A percentile compares a stretch with the other conserved stretches of the same genome.
These are phyloP conservation scores for Aphaenogaster rudis DNA, from an alignment of 1,140 invertebrate species.

Conservation along the genomic window DNA sequence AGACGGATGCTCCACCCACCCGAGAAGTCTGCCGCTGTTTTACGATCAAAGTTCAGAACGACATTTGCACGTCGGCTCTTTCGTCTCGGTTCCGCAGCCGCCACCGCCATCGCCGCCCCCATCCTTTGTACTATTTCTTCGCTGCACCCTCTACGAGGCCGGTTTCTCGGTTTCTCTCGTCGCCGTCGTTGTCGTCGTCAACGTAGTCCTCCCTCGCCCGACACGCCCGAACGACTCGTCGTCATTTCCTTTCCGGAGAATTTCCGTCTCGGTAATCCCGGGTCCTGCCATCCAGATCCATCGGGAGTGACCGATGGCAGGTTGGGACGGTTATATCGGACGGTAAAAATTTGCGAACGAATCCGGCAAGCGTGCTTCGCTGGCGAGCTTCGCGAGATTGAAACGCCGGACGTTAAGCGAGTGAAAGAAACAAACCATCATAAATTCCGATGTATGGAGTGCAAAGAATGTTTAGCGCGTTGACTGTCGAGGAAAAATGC, in stretches of 20 bases:
- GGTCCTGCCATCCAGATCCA: background rate
- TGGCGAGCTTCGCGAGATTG: slow-evolving; percentile 22
- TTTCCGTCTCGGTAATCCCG: slow-evolving; percentile 72
- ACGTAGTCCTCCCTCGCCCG: background rate
- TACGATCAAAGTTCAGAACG: slow-evolving; percentile 85
- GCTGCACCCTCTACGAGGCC: slow-evolving; percentile 52
- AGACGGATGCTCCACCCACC: slow-evolving; percentile 80
- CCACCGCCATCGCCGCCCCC: slow-evolving; percentile 41
- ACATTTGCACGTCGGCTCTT: slow-evolving; percentile 83
- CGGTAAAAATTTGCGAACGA: slow-evolving; percentile 38
- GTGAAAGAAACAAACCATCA: slow-evolving; percentile 18
- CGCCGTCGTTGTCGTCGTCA: background rate
- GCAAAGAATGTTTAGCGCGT: slow-evolving; percentile 48
- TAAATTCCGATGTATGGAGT: slow-evolving; percentile 23
- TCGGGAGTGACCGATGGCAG: slow-evolving; percentile 28
- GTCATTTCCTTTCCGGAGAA: slow-evolving; percentile 66
- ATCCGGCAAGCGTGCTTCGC: background rate
- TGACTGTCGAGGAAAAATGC: slow-evolving; percentile 21
- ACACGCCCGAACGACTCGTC: slow-evolving; percentile 63
- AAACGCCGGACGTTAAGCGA: slow-evolving; percentile 14
- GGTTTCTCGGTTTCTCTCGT: slow-evolving; percentile 56
- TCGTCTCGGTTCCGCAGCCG: slow-evolving; percentile 68
- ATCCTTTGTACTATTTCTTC: slow-evolving; percentile 69
- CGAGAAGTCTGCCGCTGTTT: slow-evolving; percentile 78
- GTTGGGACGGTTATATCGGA: slow-evolving; percentile 18